Base-by-base conservation (phyloP, 2,888 invertebrate genomes). In the Sialis lutaria region DNA sequence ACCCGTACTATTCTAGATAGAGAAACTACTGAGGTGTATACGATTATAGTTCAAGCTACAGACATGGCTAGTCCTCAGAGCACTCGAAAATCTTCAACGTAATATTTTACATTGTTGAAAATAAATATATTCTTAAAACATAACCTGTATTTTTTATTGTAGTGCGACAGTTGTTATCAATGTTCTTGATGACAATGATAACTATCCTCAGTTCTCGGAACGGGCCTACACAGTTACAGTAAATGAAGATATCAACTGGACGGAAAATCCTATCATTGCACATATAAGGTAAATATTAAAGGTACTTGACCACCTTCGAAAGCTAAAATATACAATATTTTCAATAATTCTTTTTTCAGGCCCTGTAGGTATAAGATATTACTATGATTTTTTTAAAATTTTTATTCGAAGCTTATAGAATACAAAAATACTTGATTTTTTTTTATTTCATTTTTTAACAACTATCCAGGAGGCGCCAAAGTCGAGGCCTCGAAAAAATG, bases 151-250 rank as follows among this genome's bases (percentile, higher is more conserved):
- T 40, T 34, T 50, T 48, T 48, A n/a, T 47, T 49, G 37, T 60
- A 73, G 77, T 39, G 86, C 92, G 0, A 86, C 83, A 32, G 77
- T 93, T 37, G 74, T 85, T 52, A 79, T 93, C 33, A 80, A 80
- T 53, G 75, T 93, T 6, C 63, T 86, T 44, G 92, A 93, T 55
- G 92, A 91, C 60, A 90, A 90, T 57, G 92, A 92, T 66, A 92
- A 92, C 63, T 90, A 90, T 63, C 92, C 92, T 1, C 90, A 92
- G 63, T 92, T 92, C 64, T 82, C 83, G 44, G 88, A 91, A 64
- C 75, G 88, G 53, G 86, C 89, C 0, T 93, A 93, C 64, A 83
- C 86, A 0, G 84, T 90, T 0, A 78, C 80, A 43, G 79, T 91
- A 0, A 81, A 84, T 4, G 97, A 97, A 64, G 91, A 96, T 64